A percentile compares a stretch with the other conserved stretches of the same genome.
Evolutionary conservation across 2,797 vertebrate species (phyloP).

Genomic region (Premnoplex brunnescens): DNA sequence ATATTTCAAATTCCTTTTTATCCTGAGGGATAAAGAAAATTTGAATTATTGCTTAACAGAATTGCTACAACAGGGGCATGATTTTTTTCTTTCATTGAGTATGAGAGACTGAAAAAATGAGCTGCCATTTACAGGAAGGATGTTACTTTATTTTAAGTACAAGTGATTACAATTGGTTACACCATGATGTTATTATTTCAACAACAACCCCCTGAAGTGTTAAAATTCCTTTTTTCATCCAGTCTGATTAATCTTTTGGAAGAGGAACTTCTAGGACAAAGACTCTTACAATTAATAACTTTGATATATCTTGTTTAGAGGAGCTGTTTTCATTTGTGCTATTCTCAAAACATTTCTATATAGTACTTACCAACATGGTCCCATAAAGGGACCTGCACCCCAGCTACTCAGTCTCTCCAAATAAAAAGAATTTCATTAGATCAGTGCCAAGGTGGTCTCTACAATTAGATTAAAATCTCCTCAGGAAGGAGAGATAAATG

Average conservation of each 20-base stretch:
- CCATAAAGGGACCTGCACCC: background rate
- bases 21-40: background rate
- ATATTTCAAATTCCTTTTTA: background rate
- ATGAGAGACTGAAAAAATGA: background rate
- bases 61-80: background rate
- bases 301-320: background rate
- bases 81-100: background rate
- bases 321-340: background rate
- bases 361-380: background rate
- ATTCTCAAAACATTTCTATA: background rate
- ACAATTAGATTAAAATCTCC: background rate
- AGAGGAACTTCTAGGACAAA: background rate
- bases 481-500: background rate
- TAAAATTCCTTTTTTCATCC: background rate
- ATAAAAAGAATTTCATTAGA: background rate
- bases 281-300: background rate
- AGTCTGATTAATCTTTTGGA: background rate
- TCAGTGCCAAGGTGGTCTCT: background rate
- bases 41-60: background rate
- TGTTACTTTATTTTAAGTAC: background rate
- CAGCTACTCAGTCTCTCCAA: background rate
- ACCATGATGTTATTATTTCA: background rate
- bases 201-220: background rate
- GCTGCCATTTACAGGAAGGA: background rate
- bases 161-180: background rate